phyloP scores from a whole-genome alignment of 2,888 invertebrate species.

The Esperia sulphurella region DNA sequence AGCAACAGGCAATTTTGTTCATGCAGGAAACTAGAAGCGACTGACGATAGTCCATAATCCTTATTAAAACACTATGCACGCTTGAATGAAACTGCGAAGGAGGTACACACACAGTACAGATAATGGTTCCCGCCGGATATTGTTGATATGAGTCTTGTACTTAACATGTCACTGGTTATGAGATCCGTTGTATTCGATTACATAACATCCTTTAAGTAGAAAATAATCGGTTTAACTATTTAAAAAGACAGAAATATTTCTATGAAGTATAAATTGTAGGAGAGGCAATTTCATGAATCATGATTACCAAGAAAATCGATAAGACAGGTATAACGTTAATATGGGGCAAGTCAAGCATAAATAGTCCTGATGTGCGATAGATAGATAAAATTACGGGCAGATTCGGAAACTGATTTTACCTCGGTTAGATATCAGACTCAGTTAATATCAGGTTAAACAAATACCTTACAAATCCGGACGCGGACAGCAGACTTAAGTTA shows the following conservation, averaged over 20 bases:
- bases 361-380: no score
- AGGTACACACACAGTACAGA: slow-evolving; percentile 31
- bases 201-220: slow-evolving; percentile 20
- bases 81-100: slow-evolving; percentile 46
- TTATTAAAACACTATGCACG: slow-evolving; percentile 62
- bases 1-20: slow-evolving; percentile 27
- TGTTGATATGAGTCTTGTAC: slow-evolving; percentile 39
- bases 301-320: no score
- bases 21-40: slow-evolving; percentile 44
- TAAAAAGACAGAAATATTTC: no score
- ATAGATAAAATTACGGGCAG: no score
- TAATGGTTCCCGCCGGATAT: slow-evolving; percentile 64
- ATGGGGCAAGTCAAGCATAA: no score
- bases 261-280: no score
- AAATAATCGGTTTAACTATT: background rate
- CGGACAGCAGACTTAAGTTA: background rate
- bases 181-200: slow-evolving; percentile 22
- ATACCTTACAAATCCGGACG: background rate
- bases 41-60: slow-evolving; percentile 39
- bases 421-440: no score
- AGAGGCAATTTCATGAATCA: no score
- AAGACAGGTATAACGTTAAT: no score
- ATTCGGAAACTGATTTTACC: no score
- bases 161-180: slow-evolving; percentile 23
- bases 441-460: background rate